phyloP scores from a whole-genome alignment of 1,140 invertebrate genomes.

The Sycophaga agraensis region DNA sequence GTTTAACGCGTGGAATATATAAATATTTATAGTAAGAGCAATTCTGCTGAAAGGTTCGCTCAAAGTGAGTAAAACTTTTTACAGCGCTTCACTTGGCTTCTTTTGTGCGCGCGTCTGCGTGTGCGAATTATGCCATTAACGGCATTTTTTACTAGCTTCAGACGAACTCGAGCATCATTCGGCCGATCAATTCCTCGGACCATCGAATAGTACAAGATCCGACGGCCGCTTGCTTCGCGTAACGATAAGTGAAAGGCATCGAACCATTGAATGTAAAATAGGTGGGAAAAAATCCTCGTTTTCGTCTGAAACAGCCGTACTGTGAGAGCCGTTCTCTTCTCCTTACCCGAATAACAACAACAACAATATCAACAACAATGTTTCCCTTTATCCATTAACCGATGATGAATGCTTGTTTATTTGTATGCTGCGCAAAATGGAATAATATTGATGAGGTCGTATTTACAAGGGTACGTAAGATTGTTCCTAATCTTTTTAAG shows the following conservation, averaged over 20 bases:
- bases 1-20: no score
- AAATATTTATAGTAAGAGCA: no score
- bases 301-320: not conserved
- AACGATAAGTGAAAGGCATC: not conserved
- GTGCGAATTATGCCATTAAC: not conserved
- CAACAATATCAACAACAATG: no score
- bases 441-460: constrained; percentile 21
- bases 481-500: no score
- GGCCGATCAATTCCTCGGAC: not conserved
- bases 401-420: not conserved
- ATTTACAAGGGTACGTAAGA: constrained; percentile 24
- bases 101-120: not conserved
- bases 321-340: not conserved
- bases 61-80: constrained; percentile 2
- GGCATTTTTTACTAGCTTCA: not conserved
- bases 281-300: no score
- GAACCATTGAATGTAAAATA: no score
- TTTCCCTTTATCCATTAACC: not conserved
- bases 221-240: no score
- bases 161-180: not conserved
- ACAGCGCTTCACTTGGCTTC: no score
- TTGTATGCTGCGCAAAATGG: constrained; percentile 7
- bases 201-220: no score
- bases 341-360: constrained; percentile 8
- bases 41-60: not conserved